Evolutionary conservation across 2,797 vertebrate species (phyloP).

Genomic region (Rallus crepitans): DNA sequence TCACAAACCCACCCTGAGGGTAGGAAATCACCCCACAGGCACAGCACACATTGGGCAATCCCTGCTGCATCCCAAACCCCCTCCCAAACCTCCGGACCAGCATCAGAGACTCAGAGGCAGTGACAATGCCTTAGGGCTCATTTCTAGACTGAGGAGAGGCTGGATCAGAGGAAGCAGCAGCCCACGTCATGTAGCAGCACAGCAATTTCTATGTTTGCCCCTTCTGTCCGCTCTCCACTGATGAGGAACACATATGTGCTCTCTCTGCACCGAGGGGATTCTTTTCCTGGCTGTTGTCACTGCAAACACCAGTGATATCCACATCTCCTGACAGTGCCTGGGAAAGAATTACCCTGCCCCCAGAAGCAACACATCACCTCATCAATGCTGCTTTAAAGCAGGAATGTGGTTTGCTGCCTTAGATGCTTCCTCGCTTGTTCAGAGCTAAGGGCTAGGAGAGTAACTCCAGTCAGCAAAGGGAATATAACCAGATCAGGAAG

Average conservation of each 20-base stretch:
- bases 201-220: neutral
- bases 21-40: neutral
- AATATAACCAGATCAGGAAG: neutral
- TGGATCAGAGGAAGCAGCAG: neutral
- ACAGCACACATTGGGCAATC: rapidly evolving
- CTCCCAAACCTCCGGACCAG: neutral
- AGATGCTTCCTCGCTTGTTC: neutral
- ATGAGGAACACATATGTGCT: rapidly evolving
- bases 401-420: neutral
- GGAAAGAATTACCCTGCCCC: neutral
- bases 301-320: neutral
- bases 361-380: neutral
- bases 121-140: neutral
- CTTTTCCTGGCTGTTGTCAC: neutral
- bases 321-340: neutral
- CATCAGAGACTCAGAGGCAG: rapidly evolving
- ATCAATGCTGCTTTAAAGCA: neutral
- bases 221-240: rapidly evolving
- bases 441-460: neutral
- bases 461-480: neutral
- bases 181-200: rapidly evolving
- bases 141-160: neutral
- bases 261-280: neutral
- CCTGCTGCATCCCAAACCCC: neutral
- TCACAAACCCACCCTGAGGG: rapidly evolving